These are phyloP conservation scores for Chouioia cunea DNA, from an alignment of 2,888 invertebrate species.

Conservation along the genomic window DNA sequence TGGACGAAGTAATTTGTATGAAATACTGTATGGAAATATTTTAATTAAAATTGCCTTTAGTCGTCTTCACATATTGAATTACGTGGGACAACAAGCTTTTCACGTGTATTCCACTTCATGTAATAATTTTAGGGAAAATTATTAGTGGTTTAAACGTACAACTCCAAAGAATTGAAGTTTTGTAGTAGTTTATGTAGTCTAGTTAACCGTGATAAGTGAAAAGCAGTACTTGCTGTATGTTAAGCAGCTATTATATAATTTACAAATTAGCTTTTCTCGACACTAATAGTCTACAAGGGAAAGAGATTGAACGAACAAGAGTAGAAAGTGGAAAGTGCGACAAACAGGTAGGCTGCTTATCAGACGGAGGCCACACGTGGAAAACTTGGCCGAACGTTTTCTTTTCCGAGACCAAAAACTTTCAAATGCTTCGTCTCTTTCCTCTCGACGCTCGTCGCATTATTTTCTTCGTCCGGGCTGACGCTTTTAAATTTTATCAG, in stretches of 20 bases:
- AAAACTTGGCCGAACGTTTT: conserved; percentile 30
- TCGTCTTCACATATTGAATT: too few species aligned
- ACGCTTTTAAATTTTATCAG: conserved; percentile 13
- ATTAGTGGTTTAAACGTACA: too few species aligned
- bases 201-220: too few species aligned
- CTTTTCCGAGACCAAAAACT: conserved; percentile 29
- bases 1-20: too few species aligned
- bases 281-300: conserved; percentile 25
- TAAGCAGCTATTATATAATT: conserved; percentile 51
- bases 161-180: too few species aligned
- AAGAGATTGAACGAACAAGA: conserved; percentile 26
- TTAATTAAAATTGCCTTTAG: too few species aligned
- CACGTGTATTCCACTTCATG: too few species aligned
- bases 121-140: too few species aligned
- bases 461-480: conserved; percentile 13
- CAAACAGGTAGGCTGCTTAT: conserved; percentile 13
- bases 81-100: too few species aligned
- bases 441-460: not conserved
- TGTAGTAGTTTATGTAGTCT: too few species aligned
- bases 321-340: conserved; percentile 18
- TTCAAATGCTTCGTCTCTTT: conserved; percentile 42
- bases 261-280: conserved; percentile 52
- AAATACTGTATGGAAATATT: too few species aligned
- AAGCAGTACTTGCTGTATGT: too few species aligned
- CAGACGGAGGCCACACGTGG: not conserved